Evolutionary conservation across 2,888 invertebrate species (phyloP).

Genomic region (Invenusta paracnida): DNA sequence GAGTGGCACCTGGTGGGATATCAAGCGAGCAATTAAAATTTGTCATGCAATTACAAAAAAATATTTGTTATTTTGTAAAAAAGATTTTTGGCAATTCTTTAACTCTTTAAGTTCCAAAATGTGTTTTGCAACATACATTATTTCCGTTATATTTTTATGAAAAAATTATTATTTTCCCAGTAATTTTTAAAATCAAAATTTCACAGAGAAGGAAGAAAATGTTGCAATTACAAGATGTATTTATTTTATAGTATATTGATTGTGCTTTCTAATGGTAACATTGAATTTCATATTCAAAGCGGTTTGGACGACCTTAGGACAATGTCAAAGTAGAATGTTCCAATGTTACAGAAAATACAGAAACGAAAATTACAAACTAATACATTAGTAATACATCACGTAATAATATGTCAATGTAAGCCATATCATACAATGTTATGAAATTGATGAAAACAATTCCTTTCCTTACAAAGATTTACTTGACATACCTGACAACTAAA

Average conservation of each 20-base stretch:
- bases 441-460: background rate
- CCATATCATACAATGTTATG: background rate
- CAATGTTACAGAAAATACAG: background rate
- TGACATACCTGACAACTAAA: conserved; percentile 16
- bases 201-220: no score
- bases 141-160: no score
- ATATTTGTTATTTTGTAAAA: no score
- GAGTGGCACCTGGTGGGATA: conserved; percentile 87
- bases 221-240: no score
- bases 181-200: no score
- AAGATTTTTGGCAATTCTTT: no score
- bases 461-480: background rate
- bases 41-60: no score
- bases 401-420: background rate
- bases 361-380: background rate
- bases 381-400: background rate
- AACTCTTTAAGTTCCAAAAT: no score
- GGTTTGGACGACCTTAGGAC: background rate
- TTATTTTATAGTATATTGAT: background rate
- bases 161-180: no score
- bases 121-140: no score
- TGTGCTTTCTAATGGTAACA: background rate
- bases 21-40: no score
- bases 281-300: background rate
- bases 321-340: conserved; percentile 16